These are phyloP conservation scores for Balaeniceps rex DNA, from an alignment of 2,113 vertebrate species.

Conservation along the genomic window DNA sequence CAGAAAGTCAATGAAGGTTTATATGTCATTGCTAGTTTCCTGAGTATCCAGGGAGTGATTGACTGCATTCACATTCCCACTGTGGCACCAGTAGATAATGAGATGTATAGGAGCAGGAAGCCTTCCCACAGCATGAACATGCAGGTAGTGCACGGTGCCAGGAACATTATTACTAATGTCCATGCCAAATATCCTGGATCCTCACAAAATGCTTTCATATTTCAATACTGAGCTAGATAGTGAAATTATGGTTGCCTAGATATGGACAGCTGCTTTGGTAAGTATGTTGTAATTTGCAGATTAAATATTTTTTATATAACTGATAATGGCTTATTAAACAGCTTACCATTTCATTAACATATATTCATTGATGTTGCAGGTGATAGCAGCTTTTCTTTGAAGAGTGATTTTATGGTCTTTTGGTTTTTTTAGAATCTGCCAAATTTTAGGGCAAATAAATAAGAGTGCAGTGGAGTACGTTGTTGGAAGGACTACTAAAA, in stretches of 20 bases:
- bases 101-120: slow-evolving; percentile 52
- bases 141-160: slow-evolving; percentile 17
- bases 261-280: slow-evolving; percentile 26
- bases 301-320: slow-evolving; percentile 52
- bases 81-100: slow-evolving; percentile 62
- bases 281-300: slow-evolving; percentile 12
- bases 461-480: background rate
- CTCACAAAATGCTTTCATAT: background rate
- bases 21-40: slow-evolving; percentile 37
- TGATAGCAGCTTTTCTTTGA: background rate
- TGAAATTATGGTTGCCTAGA: slow-evolving; percentile 32
- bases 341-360: slow-evolving; percentile 56
- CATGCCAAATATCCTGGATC: slow-evolving; percentile 38
- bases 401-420: background rate
- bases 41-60: slow-evolving; percentile 50
- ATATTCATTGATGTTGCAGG: slow-evolving; percentile 26
- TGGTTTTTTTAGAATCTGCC: background rate
- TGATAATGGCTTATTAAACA: slow-evolving; percentile 47
- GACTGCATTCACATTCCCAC: slow-evolving; percentile 39
- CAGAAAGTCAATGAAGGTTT: slow-evolving; percentile 60
- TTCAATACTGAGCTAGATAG: background rate
- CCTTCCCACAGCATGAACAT: slow-evolving; percentile 8
- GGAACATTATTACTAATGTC: slow-evolving; percentile 21
- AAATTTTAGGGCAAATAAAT: background rate
- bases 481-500: background rate